Base-by-base conservation (phyloP, 2,888 invertebrate species). In the Meiosimyza decipiens region DNA sequence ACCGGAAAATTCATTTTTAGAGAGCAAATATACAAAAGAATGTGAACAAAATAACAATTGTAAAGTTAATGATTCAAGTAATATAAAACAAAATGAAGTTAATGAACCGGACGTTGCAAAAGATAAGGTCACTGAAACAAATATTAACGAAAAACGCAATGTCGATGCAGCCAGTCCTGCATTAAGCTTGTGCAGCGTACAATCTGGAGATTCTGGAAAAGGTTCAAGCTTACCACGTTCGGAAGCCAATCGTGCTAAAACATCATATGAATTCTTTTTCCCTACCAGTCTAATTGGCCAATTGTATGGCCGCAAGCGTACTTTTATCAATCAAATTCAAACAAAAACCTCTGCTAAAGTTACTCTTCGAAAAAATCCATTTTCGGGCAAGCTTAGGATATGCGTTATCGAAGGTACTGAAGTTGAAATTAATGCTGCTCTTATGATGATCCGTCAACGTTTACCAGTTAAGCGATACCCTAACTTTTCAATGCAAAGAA, bases 391-490 rank as follows among this genome's bases (percentile, higher is more conserved):
- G 82, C 89, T 92, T 80, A 96, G 95, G 88, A 90, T 96, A 79
- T 97, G 97, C 88, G 91, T 92, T 79, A 90, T 97, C 80, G 93
- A 95, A 89, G 95, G 95, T 79, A 90, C 92, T 63, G 91, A 93
- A 79, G 89, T 88, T 78, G 94, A 94, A 84, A 94, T 98, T 78
- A 92, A 93, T 79, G 90, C 91, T 77, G 97, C 97, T 51, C 88
- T 97, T 86, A 91, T 91, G 80, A 90, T 96, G 89, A 95, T 98
- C 78, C 91, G 95, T 80, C 91, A 93, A 78, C 93, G 93, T 86
- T 95, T 98, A 85, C 97, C 97, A 7, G 87, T 90, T 78, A 92
- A 93, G 81, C 91, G 91, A 79, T 96, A 92, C 88, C 94, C 96
- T 0, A 91, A 92, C 77, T 89, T 98, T 74, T 93, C 94, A 68